Conservation (phyloP, 2,888 invertebrate genomes). For the Embidobia sp. region DNA sequence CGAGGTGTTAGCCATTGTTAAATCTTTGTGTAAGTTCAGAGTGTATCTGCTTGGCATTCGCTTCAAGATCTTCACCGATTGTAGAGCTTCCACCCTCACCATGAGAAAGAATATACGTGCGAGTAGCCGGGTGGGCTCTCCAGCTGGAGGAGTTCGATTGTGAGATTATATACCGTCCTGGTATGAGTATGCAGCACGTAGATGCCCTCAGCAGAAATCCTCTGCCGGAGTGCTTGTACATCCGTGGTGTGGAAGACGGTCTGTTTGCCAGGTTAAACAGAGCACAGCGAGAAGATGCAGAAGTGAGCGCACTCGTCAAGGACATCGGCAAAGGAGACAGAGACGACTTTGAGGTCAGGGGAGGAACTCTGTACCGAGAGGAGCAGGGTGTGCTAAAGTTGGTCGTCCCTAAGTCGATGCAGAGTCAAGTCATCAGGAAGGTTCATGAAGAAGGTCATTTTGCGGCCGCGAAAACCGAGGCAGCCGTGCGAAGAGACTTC, state of each 20-base stretch:
- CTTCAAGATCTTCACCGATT: slow-evolving; percentile 46
- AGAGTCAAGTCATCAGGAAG: slow-evolving; percentile 26
- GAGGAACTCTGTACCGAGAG: neutral
- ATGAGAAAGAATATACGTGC: neutral
- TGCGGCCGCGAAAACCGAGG: slow-evolving; percentile 24
- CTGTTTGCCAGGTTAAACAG: neutral
- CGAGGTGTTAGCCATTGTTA: neutral
- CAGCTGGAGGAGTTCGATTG: slow-evolving; percentile 33
- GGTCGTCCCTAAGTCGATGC: slow-evolving; percentile 41
- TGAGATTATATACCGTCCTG: slow-evolving; percentile 16
- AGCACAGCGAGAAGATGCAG: slow-evolving; percentile 14
- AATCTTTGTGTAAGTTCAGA: neutral
- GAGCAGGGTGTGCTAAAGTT: neutral
- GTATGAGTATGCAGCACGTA: slow-evolving; percentile 31
- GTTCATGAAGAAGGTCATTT: slow-evolving; percentile 48
- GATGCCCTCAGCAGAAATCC: slow-evolving; percentile 37
- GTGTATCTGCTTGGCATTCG: neutral
- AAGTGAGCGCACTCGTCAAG: neutral
- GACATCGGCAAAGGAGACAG: neutral
- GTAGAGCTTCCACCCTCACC: slow-evolving; percentile 28
- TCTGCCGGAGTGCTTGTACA: slow-evolving; percentile 4
- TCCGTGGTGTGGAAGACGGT: no score
- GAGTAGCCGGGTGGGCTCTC: slow-evolving; percentile 23
- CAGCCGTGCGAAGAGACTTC: slow-evolving; percentile 37
- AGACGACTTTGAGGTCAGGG: neutral